A percentile compares a stretch with the other conserved stretches of the same genome.
phyloP scores from a whole-genome alignment of 2,113 vertebrate species.

The Ptyas mucosa region DNA sequence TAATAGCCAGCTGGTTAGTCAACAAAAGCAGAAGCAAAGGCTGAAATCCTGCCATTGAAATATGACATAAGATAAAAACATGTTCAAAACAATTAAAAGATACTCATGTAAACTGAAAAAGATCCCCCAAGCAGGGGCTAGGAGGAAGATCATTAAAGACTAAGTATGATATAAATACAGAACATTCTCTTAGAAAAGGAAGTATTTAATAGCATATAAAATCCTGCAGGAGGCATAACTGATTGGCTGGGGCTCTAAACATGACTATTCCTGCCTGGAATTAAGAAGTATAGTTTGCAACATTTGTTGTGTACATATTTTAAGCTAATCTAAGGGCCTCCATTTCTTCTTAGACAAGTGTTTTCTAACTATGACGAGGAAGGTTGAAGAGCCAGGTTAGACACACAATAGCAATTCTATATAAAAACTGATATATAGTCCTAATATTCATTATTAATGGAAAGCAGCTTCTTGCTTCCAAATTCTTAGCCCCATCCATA shows the following conservation, averaged over 20 bases:
- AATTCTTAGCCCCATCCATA: background rate
- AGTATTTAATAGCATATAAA: background rate
- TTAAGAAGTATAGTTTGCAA: background rate
- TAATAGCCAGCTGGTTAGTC: background rate
- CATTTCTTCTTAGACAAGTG: background rate
- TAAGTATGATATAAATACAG: background rate
- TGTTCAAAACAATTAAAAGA: background rate
- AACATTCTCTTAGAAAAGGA: background rate
- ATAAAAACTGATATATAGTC: background rate
- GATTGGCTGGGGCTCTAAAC: background rate
- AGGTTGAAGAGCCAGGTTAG: background rate
- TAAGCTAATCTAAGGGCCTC: background rate
- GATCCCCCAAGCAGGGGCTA: background rate
- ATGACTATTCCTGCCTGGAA: background rate
- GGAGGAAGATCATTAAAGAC: background rate
- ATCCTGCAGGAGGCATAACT: background rate
- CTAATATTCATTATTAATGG: background rate
- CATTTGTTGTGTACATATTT: background rate
- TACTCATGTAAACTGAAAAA: background rate
- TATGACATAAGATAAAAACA: background rate
- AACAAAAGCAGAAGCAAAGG: background rate
- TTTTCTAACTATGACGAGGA: background rate
- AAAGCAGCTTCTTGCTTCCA: background rate
- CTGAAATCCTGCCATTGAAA: background rate
- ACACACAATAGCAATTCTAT: background rate